Evolutionary conservation across 2,888 invertebrate species (phyloP).

Genomic region (Pandemis corylana): DNA sequence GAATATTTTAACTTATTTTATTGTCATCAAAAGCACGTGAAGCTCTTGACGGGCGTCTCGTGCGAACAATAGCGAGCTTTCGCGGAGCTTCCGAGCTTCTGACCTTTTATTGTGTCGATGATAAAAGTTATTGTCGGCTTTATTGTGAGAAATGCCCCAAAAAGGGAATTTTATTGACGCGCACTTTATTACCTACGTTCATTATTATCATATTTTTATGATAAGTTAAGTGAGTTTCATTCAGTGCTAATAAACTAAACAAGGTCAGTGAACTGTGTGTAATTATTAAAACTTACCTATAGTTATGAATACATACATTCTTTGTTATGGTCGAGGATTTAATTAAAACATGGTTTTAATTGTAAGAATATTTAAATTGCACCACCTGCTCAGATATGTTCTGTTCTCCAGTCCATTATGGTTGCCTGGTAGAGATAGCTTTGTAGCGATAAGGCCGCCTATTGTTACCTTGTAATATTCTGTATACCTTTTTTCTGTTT

Average conservation of each 20-base stretch:
- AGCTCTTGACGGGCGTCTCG: conserved; percentile 44
- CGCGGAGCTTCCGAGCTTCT: conserved; percentile 38
- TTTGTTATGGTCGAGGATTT: no score
- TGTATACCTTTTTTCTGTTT: no score
- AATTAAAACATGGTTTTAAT: no score
- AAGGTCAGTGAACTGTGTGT: no score
- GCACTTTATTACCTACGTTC: background rate
- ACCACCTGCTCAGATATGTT: no score
- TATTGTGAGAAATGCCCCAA: conserved; percentile 11
- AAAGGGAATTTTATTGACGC: background rate
- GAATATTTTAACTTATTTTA: background rate
- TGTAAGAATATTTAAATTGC: no score
- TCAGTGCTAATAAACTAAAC: background rate
- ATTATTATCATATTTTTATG: conserved; percentile 11
- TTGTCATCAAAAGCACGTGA: conserved; percentile 15
- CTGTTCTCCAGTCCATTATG: no score
- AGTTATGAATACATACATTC: no score
- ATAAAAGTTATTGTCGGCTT: conserved; percentile 40
- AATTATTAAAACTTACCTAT: no score
- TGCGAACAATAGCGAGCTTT: conserved; percentile 48
- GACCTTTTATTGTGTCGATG: conserved; percentile 28
- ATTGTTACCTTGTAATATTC: no score
- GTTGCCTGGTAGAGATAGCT: no score
- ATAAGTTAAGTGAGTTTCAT: background rate
- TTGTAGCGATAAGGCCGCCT: no score